Base-by-base conservation (phyloP, 2,113 vertebrate genomes). In the Menura novaehollandiae region DNA sequence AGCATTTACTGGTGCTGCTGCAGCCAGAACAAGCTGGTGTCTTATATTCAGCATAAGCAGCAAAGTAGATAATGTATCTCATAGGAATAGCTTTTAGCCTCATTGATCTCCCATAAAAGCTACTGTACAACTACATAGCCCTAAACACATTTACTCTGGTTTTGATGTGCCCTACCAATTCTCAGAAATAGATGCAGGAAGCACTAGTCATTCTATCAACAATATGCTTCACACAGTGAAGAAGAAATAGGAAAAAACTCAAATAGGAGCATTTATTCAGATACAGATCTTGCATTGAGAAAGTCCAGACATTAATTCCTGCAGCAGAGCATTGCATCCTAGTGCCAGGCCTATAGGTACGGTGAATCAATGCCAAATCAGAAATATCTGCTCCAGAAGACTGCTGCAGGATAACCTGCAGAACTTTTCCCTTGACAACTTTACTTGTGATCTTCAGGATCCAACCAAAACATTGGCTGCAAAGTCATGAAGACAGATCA, bases 31-130 rank as follows among this genome's bases (percentile, higher is more conserved):
- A 56, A 93, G 63, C 46, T 58, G 69, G 23, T 28, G 21, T 51
- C 80, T 89, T 10, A 73, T 1, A 33, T 10, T n/a, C 76, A 51
- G 78, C 66, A 68, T 47, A 74, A 82, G 32, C 67, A 80, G 71
- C 28, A 53, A 93, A 88, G 68, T 15, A 84, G 80, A 44, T 82
- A 49, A 72, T 11, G n/a, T 80, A 76, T 85, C 85, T 83, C 56
- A 78, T 6, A 75, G 41, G 68, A 96, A 68, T 7, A 91, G 76
- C 79, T 86, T 92, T 90, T 63, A 84, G 90, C 27, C 22, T 60
- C 68, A 41, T 23, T 84, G 53, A 83, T 76, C 44, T 68, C 32
- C 46, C 51, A 37, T 44, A 51, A 88, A 84, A 86, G 79, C 86
- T 64, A 37, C 52, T 53, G 44, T 51, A 41, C 37, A 49, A 21